A percentile compares a stretch with the other conserved stretches of the same genome.
Evolutionary conservation across 2,888 invertebrate genomes (phyloP).

Genomic region (Hydriomena furcata): DNA sequence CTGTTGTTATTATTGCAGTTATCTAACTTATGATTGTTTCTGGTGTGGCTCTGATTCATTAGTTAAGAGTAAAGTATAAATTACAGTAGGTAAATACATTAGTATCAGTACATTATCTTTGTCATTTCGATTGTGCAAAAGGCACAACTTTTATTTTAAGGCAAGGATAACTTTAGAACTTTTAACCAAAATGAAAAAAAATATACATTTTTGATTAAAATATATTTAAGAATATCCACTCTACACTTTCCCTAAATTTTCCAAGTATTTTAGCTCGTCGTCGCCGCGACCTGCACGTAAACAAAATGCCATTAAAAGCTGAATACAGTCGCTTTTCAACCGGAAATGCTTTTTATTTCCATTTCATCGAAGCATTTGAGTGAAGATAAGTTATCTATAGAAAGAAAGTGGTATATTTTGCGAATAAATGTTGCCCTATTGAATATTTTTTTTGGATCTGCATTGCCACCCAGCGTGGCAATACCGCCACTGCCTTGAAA

Average conservation of each 20-base stretch:
- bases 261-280: constrained; percentile 33
- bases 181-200: too few relatives aligned
- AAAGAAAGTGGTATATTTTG: constrained; percentile 14
- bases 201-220: neutral
- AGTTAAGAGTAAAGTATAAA: neutral
- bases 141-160: too few relatives aligned
- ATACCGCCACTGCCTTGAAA: too few relatives aligned
- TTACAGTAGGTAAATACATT: neutral
- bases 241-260: constrained; percentile 37
- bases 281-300: constrained; percentile 49
- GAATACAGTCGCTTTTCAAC: constrained; percentile 51
- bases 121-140: too few relatives aligned
- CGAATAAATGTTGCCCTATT: constrained; percentile 6
- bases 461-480: too few relatives aligned
- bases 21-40: constrained; percentile 1
- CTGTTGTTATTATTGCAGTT: too few relatives aligned
- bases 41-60: constrained; percentile 6
- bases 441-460: neutral
- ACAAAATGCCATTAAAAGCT: constrained; percentile 63
- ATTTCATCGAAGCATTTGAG: constrained; percentile 39
- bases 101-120: too few relatives aligned
- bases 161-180: too few relatives aligned
- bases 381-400: constrained; percentile 28
- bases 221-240: constrained; percentile 27
- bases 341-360: constrained; percentile 48